Conservation (phyloP, 2,888 invertebrate genomes). For the Tetragnatha montana region DNA sequence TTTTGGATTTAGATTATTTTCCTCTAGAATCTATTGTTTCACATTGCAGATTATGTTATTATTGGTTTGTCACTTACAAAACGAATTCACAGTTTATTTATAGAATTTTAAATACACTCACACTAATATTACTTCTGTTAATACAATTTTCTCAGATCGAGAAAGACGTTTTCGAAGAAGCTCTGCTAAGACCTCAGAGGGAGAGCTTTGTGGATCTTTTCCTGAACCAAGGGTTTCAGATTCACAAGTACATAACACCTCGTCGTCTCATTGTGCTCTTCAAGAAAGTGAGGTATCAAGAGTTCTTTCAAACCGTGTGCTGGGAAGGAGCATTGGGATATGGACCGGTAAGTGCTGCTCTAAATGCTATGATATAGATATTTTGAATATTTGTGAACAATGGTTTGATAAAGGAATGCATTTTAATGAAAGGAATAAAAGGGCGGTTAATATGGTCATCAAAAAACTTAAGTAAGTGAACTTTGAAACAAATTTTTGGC, state of each 20-base stretch:
- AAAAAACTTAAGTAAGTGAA: no score
- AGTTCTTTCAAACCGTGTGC: slow-evolving; percentile 75
- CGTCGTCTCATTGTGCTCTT: slow-evolving; percentile 74
- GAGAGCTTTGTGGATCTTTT: slow-evolving; percentile 77
- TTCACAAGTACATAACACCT: slow-evolving; percentile 75
- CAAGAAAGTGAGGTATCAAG: slow-evolving; percentile 74
- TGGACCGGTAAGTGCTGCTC: slow-evolving; percentile 63
- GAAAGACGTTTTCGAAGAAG: slow-evolving; percentile 75
- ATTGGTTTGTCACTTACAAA: no score
- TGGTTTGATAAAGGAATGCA: no score
- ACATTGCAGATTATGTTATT: no score
- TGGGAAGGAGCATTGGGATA: slow-evolving; percentile 75
- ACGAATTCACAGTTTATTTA: no score
- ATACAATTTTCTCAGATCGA: slow-evolving; percentile 71
- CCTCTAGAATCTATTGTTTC: no score
- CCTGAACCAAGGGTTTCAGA: slow-evolving; percentile 75
- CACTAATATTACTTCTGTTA: no score
- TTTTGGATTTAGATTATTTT: no score
- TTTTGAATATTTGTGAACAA: neutral
- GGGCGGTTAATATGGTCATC: no score
- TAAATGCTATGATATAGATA: neutral
- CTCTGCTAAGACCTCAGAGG: slow-evolving; percentile 75
- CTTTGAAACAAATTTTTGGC: no score
- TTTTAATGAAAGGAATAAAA: no score
- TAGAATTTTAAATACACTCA: no score